phyloP scores from a whole-genome alignment of 2,113 vertebrate species.

The Axis porcinus region DNA sequence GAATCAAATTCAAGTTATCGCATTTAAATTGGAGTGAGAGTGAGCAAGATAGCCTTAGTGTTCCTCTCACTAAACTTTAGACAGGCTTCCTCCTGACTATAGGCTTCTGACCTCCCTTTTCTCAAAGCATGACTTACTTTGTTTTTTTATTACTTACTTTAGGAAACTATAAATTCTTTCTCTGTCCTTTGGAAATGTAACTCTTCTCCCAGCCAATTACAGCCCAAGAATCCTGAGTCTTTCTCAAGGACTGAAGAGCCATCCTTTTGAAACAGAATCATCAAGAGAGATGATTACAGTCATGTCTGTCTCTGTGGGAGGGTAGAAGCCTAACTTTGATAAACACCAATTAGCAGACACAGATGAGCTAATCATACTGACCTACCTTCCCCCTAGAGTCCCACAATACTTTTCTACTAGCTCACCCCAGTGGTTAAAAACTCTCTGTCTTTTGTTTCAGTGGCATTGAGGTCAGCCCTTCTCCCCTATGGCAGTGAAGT shows the following conservation, averaged over 20 bases:
- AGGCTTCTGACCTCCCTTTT: not conserved
- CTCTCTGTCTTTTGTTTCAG: not conserved
- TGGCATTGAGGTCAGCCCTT: not conserved
- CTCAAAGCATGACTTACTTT: not conserved
- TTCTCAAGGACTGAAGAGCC: not conserved
- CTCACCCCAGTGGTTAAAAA: not conserved
- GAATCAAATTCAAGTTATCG: not conserved
- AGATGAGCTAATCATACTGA: not conserved
- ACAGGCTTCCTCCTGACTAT: not conserved
- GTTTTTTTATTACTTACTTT: not conserved
- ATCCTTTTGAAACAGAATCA: not conserved
- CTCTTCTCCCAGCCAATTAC: not conserved
- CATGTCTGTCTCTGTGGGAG: not conserved
- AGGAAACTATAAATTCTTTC: not conserved
- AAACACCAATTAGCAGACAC: not conserved
- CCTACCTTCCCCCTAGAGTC: not conserved
- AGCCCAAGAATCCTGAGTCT: not conserved
- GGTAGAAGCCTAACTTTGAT: not conserved
- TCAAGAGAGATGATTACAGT: not conserved
- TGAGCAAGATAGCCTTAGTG: not conserved
- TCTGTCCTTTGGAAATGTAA: not conserved
- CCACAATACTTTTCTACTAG: not conserved
- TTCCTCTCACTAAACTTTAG: not conserved
- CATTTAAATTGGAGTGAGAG: not conserved
- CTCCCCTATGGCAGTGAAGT: not conserved